Conservation (phyloP, 2,888 invertebrate genomes). For the Nyleta sp. region DNA sequence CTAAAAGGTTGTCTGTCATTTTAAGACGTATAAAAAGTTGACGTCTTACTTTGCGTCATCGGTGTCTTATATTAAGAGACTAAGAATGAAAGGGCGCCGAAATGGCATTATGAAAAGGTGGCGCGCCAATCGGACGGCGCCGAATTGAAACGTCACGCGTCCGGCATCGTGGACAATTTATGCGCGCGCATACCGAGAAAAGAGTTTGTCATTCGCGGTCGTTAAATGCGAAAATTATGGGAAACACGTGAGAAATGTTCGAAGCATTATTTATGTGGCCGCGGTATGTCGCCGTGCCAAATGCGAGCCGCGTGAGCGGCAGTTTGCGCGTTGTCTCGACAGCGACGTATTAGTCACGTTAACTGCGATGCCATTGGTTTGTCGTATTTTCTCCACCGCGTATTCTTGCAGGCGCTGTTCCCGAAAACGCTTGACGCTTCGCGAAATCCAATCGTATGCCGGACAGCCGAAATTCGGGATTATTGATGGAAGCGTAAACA, state of each 20-base stretch:
- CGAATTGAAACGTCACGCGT: slow-evolving; percentile 45
- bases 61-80: slow-evolving; percentile 22
- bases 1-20: too few relatives aligned
- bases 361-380: slow-evolving; percentile 52
- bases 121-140: slow-evolving; percentile 19
- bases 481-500: not conserved
- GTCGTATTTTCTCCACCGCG: slow-evolving; percentile 46
- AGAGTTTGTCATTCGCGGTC: slow-evolving; percentile 52
- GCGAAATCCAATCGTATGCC: slow-evolving; percentile 5
- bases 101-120: slow-evolving; percentile 10
- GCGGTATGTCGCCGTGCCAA: slow-evolving; percentile 50
- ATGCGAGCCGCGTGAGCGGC: slow-evolving; percentile 36
- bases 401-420: slow-evolving; percentile 21
- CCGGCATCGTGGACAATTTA: slow-evolving; percentile 26
- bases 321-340: slow-evolving; percentile 50
- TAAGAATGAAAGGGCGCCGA: slow-evolving; percentile 1
- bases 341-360: slow-evolving; percentile 55
- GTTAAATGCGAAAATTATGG: slow-evolving; percentile 62
- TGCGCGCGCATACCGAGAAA: slow-evolving; percentile 55
- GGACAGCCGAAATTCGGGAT: not conserved
- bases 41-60: too few relatives aligned
- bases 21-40: too few relatives aligned
- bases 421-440: slow-evolving; percentile 11
- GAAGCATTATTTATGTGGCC: slow-evolving; percentile 58
- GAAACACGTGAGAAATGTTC: slow-evolving; percentile 64